Percentiles rank a stretch among this genome's conserved stretches.
phyloP scores from a whole-genome alignment of 1,140 invertebrate genomes.

The Drosophila kanapiae region DNA sequence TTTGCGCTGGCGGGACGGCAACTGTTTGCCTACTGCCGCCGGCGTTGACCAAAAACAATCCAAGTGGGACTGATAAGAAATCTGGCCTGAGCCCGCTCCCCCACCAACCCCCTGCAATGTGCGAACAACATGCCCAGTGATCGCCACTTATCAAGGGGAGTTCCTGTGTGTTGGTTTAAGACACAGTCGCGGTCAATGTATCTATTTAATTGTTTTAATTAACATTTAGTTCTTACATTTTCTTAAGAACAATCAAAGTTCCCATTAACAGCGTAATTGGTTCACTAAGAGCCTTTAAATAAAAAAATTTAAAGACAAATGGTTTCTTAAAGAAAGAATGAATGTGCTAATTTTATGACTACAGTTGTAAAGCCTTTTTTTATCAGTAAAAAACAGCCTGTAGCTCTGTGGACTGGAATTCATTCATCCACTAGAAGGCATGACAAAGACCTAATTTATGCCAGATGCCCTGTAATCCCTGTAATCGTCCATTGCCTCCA shows the following conservation, averaged over 20 bases:
- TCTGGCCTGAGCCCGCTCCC: slow-evolving; percentile 40
- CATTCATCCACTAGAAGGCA: slow-evolving; percentile 32
- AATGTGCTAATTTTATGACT: background rate
- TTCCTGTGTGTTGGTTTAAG: slow-evolving; percentile 25
- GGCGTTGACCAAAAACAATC: slow-evolving; percentile 43
- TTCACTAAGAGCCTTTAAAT: background rate
- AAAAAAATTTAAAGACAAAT: too few species aligned
- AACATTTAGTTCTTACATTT: background rate
- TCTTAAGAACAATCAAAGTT: background rate
- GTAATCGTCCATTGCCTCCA: slow-evolving; percentile 27
- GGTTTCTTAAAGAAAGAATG: background rate
- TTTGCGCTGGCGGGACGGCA: slow-evolving; percentile 37
- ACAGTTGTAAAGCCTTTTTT: background rate
- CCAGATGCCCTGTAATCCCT: slow-evolving; percentile 37
- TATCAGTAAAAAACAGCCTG: slow-evolving; percentile 3
- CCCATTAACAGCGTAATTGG: rapidly evolving
- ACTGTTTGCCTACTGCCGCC: slow-evolving; percentile 47
- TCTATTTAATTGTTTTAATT: background rate
- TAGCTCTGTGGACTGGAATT: background rate
- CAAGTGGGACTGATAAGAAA: slow-evolving; percentile 59
- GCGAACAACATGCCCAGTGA: slow-evolving; percentile 36
- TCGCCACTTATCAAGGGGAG: slow-evolving; percentile 32
- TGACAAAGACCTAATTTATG: slow-evolving; percentile 17
- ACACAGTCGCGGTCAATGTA: background rate
- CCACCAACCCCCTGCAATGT: slow-evolving; percentile 17